Percentiles rank a stretch among this genome's conserved stretches.
Evolutionary conservation across 2,888 invertebrate species (phyloP).

Genomic region (Pseudeuparius sepicola): DNA sequence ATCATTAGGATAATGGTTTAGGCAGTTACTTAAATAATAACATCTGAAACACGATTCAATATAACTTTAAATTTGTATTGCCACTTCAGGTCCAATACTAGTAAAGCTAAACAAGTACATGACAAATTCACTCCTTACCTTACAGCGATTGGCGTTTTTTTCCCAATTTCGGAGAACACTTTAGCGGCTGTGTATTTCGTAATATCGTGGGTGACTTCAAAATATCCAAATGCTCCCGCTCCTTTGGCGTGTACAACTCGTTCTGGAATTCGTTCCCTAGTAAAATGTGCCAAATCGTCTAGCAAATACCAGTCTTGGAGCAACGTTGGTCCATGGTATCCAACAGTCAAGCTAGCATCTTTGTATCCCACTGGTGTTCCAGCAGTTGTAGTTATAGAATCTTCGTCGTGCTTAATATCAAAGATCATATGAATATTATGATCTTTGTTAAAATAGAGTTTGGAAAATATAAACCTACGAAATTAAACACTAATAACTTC

Average conservation of each 20-base stretch:
- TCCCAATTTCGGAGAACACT: conserved; percentile 66
- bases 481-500: too few relatives aligned
- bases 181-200: conserved; percentile 68
- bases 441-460: conserved; percentile 4
- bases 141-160: conserved; percentile 68
- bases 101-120: too few relatives aligned
- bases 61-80: too few relatives aligned
- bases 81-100: too few relatives aligned
- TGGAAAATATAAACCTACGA: conserved; percentile 1
- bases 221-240: conserved; percentile 77
- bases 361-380: conserved; percentile 77
- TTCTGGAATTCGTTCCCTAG: conserved; percentile 90
- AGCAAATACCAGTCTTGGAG: conserved; percentile 73
- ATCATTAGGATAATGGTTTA: neutral
- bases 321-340: conserved; percentile 76
- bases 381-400: conserved; percentile 63
- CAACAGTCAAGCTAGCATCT: conserved; percentile 70
- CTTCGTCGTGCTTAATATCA: conserved; percentile 49
- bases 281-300: conserved; percentile 75
- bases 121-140: conserved; percentile 35
- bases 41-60: conserved; percentile 1
- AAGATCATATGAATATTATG: too few relatives aligned
- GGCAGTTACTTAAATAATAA: neutral
- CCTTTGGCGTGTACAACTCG: conserved; percentile 96
- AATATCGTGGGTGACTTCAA: conserved; percentile 82